These are phyloP conservation scores for Ormyrus rosae DNA, from an alignment of 2,888 invertebrate species.

Conservation along the genomic window DNA sequence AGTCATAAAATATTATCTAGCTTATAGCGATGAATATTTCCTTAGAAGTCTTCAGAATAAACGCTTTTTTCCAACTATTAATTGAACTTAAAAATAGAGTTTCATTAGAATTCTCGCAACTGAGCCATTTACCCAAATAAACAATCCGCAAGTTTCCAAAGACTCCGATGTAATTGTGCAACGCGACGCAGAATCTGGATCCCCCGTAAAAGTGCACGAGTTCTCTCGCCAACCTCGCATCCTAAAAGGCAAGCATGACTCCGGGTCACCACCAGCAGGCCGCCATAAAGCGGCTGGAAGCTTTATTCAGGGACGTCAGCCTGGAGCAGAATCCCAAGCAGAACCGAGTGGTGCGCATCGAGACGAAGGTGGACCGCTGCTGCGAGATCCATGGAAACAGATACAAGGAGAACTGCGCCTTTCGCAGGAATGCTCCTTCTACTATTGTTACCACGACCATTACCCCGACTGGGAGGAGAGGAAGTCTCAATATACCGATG, in stretches of 20 bases:
- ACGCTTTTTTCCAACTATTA: no score
- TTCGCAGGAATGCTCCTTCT: slow-evolving; percentile 74
- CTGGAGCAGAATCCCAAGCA: slow-evolving; percentile 74
- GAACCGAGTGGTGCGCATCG: slow-evolving; percentile 69
- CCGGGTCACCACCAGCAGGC: slow-evolving; percentile 80
- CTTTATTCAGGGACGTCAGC: slow-evolving; percentile 83
- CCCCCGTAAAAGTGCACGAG: not conserved
- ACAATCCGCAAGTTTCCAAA: slow-evolving; percentile 1
- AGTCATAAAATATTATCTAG: no score
- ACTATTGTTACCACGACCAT: slow-evolving; percentile 75
- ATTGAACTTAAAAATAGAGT: not conserved
- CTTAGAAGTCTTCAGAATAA: no score
- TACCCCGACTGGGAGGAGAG: slow-evolving; percentile 75
- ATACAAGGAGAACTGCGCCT: slow-evolving; percentile 72
- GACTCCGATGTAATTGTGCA: slow-evolving; percentile 20
- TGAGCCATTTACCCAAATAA: not conserved
- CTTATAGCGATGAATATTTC: no score
- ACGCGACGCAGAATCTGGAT: not conserved
- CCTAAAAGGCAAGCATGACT: slow-evolving; percentile 57
- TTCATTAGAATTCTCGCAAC: not conserved
- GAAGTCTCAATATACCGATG: slow-evolving; percentile 79
- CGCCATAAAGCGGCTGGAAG: slow-evolving; percentile 84
- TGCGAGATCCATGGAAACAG: slow-evolving; percentile 84
- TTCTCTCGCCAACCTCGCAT: not conserved
- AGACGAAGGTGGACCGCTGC: slow-evolving; percentile 80